These are phyloP conservation scores for Vannuccia rotundouncinata DNA, from an alignment of 2,888 invertebrate species.

Conservation along the genomic window DNA sequence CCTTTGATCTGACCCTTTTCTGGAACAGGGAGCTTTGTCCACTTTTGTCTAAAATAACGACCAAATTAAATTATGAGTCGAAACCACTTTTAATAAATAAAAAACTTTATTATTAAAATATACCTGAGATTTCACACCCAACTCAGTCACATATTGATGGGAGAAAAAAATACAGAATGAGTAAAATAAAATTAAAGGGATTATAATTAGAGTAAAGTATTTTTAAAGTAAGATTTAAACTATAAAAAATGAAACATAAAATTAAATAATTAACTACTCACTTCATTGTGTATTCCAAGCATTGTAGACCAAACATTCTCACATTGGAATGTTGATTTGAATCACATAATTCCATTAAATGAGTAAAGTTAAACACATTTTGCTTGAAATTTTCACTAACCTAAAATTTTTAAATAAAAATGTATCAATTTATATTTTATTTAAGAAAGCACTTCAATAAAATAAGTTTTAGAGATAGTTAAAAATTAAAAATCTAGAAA, in stretches of 20 bases:
- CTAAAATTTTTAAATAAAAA: conserved; percentile 2
- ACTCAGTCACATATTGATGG: too few species aligned
- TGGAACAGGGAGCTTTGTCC: background rate
- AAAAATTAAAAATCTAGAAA: too few species aligned
- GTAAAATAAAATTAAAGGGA: too few species aligned
- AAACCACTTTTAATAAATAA: too few species aligned
- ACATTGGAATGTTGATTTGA: background rate
- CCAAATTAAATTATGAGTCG: too few species aligned
- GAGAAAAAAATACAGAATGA: too few species aligned
- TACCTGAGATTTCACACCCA: too few species aligned
- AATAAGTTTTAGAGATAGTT: too few species aligned
- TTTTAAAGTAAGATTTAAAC: background rate
- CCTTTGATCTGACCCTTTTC: background rate
- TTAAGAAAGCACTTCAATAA: too few species aligned
- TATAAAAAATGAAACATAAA: background rate
- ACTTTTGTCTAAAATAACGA: background rate
- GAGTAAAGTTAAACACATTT: background rate
- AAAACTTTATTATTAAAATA: too few species aligned
- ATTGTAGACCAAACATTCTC: background rate
- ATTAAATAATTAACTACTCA: background rate
- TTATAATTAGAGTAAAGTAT: too few species aligned
- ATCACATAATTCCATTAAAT: background rate
- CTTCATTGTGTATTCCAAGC: background rate
- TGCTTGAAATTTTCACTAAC: background rate
- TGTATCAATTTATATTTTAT: too few species aligned